Base-by-base conservation (phyloP, 2,888 invertebrate genomes). In the Ischnura elegans region DNA sequence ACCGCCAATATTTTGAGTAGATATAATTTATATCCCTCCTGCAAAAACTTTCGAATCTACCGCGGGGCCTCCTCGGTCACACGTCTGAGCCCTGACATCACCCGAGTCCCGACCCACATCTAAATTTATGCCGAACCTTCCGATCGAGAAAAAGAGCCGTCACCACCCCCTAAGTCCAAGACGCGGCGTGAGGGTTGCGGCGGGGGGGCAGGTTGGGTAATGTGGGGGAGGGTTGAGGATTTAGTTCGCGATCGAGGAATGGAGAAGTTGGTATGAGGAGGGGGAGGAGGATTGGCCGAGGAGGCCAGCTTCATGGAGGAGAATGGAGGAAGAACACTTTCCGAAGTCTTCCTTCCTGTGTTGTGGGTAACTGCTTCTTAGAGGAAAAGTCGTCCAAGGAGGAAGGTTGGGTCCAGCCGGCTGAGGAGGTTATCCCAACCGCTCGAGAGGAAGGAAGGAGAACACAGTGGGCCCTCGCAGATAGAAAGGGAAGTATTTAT, bases 51-150 rank as follows among this genome's bases (percentile, higher is more conserved):
- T 36, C 76, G 29, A 76, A 36, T 36, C 8, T 36, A 76, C 76
- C 76, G 76, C 76, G 76, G 76, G 76, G 76, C 36, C 76, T 76
- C 76, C 76, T 21, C 76, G 76, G 76, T 76, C 76, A 36, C 76
- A 76, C 76, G 36, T 76, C 76, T 76, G 16, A 29, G 36, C 76
- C 76, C 76, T 76, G 76, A 76, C 76, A 76, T 76, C 76, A 76
- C 76, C 36, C 36, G 36, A 76, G 36, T 76, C 76, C 76, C 76
- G 76, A 76, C 36, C 76, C 76, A 76, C 76, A 36, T 76, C 76
- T 36, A 76, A 76, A 76, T 76, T 76, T 76, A 36, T 76, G 76
- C 76, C 36, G 36, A 76, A 36, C 36, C 76, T 36, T 76, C 76
- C 36, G 36, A 76, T 76, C 76, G 76, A 76, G 76, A 76, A 76